phyloP scores from a whole-genome alignment of 1,140 invertebrate species.

The Drosophila murphyi region DNA sequence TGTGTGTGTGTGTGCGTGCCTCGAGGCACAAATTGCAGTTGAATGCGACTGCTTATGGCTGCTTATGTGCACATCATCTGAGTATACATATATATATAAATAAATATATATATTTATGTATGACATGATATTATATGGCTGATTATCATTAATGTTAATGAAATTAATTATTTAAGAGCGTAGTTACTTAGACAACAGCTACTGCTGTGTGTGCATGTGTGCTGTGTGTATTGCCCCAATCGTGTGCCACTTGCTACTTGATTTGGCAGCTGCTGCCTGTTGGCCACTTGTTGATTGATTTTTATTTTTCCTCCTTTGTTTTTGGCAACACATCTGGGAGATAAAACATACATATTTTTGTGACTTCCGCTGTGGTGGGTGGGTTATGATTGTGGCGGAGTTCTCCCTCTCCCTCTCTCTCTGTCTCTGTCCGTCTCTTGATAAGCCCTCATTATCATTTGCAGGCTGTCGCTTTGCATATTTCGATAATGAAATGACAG shows the following conservation, averaged over 20 bases:
- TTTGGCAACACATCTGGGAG: neutral
- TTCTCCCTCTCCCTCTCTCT: neutral
- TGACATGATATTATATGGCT: constrained; percentile 15
- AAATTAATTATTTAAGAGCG: constrained; percentile 67
- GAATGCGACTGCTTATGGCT: constrained; percentile 25
- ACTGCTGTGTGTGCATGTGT: neutral
- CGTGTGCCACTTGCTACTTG: constrained; percentile 34
- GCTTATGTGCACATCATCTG: constrained; percentile 19
- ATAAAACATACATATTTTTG: constrained; percentile 2
- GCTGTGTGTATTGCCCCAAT: neutral
- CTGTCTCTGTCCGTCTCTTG: constrained; percentile 5
- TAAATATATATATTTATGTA: neutral
- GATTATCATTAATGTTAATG: constrained; percentile 69
- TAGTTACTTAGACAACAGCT: constrained; percentile 11
- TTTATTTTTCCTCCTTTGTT: constrained; percentile 59
- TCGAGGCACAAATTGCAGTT: constrained; percentile 36
- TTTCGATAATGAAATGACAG: constrained; percentile 78
- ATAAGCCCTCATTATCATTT: constrained; percentile 82
- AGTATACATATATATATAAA: neutral
- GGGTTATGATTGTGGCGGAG: too few relatives aligned
- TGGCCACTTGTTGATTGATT: constrained; percentile 78
- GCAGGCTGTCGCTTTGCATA: constrained; percentile 43
- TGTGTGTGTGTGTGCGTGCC: constrained; percentile 36
- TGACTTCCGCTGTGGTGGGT: neutral
- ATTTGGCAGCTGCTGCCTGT: constrained; percentile 33